Conservation (phyloP, 2,797 vertebrate species). For the Enteromius radiatus region DNA sequence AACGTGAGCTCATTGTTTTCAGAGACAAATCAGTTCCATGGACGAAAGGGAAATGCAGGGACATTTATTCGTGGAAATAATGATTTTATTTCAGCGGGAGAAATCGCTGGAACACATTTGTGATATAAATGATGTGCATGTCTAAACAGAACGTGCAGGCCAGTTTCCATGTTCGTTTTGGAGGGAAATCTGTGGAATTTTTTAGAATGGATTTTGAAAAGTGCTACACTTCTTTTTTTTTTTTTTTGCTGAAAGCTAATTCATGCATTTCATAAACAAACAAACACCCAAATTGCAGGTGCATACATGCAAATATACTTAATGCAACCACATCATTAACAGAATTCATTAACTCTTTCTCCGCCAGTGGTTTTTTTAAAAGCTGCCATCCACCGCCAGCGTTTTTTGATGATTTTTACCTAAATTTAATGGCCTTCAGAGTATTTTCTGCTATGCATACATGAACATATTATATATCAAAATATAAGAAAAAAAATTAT, state of each 20-base stretch:
- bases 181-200: not conserved
- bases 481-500: no score
- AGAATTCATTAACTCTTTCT: no score
- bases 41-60: slow-evolving; percentile 3
- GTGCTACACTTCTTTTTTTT: not conserved
- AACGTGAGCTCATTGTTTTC: slow-evolving; percentile 46
- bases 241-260: no score
- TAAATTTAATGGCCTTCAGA: no score
- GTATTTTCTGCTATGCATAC: no score
- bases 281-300: not conserved
- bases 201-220: not conserved
- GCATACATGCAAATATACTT: not conserved
- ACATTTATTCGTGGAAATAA: not conserved
- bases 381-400: no score
- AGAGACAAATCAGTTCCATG: slow-evolving; percentile 39
- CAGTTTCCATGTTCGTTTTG: not conserved
- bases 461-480: no score
- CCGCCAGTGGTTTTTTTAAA: no score
- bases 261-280: not conserved
- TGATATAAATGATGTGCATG: not conserved
- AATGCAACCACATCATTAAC: not conserved
- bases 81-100: not conserved
- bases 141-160: not conserved
- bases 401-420: no score
- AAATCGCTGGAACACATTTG: not conserved